Conservation (phyloP, 2,888 invertebrate genomes). For the Phengaris alcon region DNA sequence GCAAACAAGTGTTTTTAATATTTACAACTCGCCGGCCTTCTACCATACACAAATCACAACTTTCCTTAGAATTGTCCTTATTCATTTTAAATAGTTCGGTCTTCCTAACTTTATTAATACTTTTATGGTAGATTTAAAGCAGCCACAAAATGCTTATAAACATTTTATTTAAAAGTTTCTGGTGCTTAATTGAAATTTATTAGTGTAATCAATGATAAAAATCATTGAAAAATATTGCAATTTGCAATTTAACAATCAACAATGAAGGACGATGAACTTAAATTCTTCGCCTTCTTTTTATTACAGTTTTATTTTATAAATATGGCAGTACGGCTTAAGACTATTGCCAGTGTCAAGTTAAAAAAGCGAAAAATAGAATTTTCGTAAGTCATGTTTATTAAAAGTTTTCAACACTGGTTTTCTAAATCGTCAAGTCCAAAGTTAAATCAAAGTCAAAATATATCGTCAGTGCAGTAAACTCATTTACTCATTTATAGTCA, state of each 20-base stretch:
- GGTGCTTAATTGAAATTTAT: not conserved
- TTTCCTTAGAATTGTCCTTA: not conserved
- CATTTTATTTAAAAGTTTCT: not conserved
- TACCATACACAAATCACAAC: conserved; percentile 4
- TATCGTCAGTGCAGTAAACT: too few species aligned
- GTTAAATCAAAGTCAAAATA: too few species aligned
- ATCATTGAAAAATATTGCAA: not conserved
- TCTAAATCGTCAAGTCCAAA: too few species aligned
- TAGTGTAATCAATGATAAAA: not conserved
- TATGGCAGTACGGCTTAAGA: too few species aligned
- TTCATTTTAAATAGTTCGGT: not conserved
- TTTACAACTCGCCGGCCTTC: conserved; percentile 1
- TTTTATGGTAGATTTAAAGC: not conserved
- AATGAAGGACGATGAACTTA: conserved; percentile 10
- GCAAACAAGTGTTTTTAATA: not conserved
- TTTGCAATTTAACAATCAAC: not conserved
- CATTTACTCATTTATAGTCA: too few species aligned
- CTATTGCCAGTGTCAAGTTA: too few species aligned
- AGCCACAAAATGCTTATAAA: not conserved
- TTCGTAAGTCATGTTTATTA: too few species aligned
- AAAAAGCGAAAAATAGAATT: too few species aligned
- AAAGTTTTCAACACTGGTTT: too few species aligned
- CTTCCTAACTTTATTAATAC: not conserved
- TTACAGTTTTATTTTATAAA: too few species aligned
- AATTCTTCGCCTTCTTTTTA: not conserved